Evolutionary conservation across 2,113 vertebrate genomes (phyloP).

Genomic region (Regulus satrapa): DNA sequence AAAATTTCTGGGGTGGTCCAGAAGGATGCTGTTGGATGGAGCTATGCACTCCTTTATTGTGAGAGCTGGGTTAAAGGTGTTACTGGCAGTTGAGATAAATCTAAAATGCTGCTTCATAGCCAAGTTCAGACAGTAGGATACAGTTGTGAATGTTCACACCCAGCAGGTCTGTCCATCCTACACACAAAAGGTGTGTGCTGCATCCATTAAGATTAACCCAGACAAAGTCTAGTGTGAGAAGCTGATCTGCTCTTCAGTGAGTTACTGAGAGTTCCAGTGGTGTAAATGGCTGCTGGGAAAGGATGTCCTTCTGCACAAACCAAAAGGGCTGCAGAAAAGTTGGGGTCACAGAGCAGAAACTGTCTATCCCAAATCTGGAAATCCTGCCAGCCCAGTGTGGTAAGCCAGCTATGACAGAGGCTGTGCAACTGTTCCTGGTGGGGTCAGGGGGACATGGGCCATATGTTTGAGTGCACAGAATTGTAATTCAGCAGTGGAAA

Average conservation of each 20-base stretch:
- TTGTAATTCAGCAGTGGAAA: neutral
- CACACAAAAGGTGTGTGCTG: neutral
- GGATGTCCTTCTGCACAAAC: neutral
- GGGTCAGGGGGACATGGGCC: conserved; percentile 33
- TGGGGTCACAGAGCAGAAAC: neutral
- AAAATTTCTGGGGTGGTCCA: rapidly evolving
- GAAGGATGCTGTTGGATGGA: neutral
- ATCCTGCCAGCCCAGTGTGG: neutral
- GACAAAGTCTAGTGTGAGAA: neutral
- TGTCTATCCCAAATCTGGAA: neutral
- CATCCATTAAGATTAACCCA: neutral
- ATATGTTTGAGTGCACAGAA: neutral
- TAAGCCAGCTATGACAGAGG: neutral
- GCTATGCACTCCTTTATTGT: neutral
- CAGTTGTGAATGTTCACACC: neutral
- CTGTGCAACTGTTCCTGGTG: neutral
- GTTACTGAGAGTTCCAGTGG: rapidly evolving
- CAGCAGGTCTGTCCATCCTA: neutral
- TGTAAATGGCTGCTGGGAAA: neutral
- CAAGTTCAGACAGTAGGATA: neutral
- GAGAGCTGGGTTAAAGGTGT: neutral
- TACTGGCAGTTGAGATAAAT: neutral
- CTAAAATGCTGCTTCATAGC: neutral
- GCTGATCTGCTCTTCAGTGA: neutral
- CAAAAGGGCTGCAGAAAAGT: neutral